Conservation (phyloP, 2,797 vertebrate species). For the Cuculus canorus region DNA sequence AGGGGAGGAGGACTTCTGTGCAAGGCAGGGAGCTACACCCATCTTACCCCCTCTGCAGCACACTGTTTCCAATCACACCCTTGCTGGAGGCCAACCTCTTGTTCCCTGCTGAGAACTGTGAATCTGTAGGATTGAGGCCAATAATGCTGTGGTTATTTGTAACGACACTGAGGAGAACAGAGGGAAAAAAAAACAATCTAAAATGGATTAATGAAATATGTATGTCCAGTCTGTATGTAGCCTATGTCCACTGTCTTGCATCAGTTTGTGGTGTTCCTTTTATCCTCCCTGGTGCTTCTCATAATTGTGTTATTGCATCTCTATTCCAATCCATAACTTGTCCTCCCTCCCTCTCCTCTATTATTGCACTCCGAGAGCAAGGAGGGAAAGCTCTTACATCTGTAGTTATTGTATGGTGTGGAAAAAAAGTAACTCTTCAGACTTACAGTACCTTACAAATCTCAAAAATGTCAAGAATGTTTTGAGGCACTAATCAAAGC, state of each 20-base stretch:
- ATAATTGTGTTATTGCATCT: conserved; percentile 44
- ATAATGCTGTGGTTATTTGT: conserved; percentile 38
- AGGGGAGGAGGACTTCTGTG: neutral
- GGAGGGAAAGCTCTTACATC: neutral
- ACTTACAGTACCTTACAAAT: neutral
- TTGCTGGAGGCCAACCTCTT: conserved; percentile 37
- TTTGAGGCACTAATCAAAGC: neutral
- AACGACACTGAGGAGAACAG: neutral
- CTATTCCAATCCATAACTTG: neutral
- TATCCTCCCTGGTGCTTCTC: neutral
- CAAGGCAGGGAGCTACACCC: neutral
- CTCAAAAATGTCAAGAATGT: neutral
- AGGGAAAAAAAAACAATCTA: neutral
- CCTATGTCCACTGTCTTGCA: conserved; percentile 12
- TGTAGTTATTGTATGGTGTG: neutral
- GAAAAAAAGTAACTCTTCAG: conserved; percentile 7
- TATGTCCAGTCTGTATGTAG: neutral
- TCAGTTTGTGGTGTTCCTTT: conserved; percentile 28
- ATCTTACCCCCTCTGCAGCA: neutral
- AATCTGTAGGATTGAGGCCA: conserved; percentile 52
- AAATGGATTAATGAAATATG: conserved; percentile 32
- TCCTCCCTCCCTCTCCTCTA: neutral
- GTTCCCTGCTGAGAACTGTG: conserved; percentile 30
- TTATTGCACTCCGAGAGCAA: neutral
- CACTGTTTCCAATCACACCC: conserved; percentile 46